Conservation (phyloP, 1,140 invertebrate genomes). For the Drosophila truncata region DNA sequence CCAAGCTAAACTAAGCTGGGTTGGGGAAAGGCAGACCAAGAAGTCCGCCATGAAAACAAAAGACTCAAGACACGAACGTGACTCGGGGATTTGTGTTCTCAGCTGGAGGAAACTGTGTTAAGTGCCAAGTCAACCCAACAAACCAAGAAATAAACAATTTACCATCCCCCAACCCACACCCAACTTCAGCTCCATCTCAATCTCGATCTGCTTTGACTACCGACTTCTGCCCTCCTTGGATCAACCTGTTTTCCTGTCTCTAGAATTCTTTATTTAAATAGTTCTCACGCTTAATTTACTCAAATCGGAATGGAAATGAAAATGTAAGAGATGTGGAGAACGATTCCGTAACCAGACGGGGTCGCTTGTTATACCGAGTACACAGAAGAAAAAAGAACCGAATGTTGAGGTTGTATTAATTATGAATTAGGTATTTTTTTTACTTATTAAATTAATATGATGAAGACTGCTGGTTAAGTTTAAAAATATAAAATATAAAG, state of each 20-base stretch:
- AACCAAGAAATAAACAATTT: neutral
- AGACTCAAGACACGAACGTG: constrained; percentile 75
- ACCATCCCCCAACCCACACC: constrained; percentile 6
- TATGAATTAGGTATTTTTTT: neutral
- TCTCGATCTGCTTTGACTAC: constrained; percentile 35
- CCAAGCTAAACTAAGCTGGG: neutral
- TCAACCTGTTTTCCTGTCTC: constrained; percentile 50
- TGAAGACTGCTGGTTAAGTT: no score
- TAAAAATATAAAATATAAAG: no score
- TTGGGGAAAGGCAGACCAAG: constrained; percentile 9
- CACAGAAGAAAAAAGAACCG: neutral
- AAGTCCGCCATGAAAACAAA: constrained; percentile 42
- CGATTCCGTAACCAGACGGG: constrained; percentile 15
- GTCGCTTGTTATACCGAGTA: constrained; percentile 22
- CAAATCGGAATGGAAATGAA: constrained; percentile 65
- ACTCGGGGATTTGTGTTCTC: constrained; percentile 38
- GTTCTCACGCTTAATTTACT: constrained; percentile 77
- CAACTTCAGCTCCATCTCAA: constrained; percentile 9
- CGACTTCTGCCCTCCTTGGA: constrained; percentile 29
- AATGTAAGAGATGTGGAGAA: constrained; percentile 27
- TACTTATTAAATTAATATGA: neutral
- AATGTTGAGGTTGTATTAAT: neutral
- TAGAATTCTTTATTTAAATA: constrained; percentile 32
- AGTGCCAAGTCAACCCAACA: constrained; percentile 26
- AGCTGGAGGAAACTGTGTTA: constrained; percentile 30